A percentile compares a stretch with the other conserved stretches of the same genome.
Evolutionary conservation across 2,888 invertebrate genomes (phyloP).

Genomic region (Catocala sponsa): DNA sequence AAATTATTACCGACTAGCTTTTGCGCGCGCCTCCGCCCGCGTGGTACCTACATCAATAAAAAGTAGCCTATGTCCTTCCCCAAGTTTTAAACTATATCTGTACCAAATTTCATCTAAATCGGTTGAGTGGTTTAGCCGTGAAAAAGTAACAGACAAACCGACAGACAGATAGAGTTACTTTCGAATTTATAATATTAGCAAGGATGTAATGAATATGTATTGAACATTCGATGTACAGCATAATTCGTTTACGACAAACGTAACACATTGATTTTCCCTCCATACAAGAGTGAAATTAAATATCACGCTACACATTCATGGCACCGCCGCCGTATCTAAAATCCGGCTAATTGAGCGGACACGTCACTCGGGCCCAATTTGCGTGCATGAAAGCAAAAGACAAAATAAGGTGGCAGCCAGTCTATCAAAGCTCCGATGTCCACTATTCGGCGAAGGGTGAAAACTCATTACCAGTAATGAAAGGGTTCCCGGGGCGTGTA

Average conservation of each 20-base stretch:
- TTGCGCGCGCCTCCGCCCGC: no score
- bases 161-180: no score
- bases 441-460: slow-evolving; percentile 83
- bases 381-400: slow-evolving; percentile 69
- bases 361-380: slow-evolving; percentile 67
- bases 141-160: no score
- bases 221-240: background rate
- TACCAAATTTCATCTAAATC: no score
- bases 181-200: no score
- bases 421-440: slow-evolving; percentile 80
- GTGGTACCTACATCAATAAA: no score
- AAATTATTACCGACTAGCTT: no score
- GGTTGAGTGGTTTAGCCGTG: no score
- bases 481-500: slow-evolving; percentile 84
- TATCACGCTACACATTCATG: slow-evolving; percentile 39
- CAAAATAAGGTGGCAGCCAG: slow-evolving; percentile 70
- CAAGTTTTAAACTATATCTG: no score
- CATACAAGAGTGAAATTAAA: slow-evolving; percentile 36
- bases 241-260: background rate
- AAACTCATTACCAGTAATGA: slow-evolving; percentile 87
- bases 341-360: slow-evolving; percentile 62
- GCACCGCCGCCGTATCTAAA: slow-evolving; percentile 32
- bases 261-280: slow-evolving; percentile 19
- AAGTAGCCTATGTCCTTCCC: no score
- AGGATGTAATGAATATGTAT: no score